Conservation (phyloP, 2,113 vertebrate species). For the Nettapus auritus region DNA sequence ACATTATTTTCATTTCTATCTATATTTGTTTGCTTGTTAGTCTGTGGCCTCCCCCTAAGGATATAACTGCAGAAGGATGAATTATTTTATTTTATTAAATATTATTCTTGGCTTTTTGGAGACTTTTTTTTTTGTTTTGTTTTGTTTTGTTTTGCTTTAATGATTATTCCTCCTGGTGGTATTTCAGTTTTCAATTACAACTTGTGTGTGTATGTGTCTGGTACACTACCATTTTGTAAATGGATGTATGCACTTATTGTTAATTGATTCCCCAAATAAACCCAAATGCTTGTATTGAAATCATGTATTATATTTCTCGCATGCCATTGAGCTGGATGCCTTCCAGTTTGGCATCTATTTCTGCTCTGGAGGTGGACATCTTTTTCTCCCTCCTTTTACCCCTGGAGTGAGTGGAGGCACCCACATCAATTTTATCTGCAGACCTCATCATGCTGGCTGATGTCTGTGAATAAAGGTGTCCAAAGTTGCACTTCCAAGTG, state of each 20-base stretch:
- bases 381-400: slow-evolving; percentile 10
- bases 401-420: not conserved
- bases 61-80: slow-evolving; percentile 71
- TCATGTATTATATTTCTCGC: slow-evolving; percentile 65
- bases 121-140: not conserved
- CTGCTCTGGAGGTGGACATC: not conserved
- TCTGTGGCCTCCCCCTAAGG: slow-evolving; percentile 55
- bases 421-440: not conserved
- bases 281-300: slow-evolving; percentile 69
- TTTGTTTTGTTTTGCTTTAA: slow-evolving; percentile 63
- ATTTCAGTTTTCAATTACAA: slow-evolving; percentile 81
- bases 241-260: slow-evolving; percentile 75
- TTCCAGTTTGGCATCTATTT: slow-evolving; percentile 53
- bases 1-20: slow-evolving; percentile 67
- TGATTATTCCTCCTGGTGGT: slow-evolving; percentile 77
- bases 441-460: not conserved
- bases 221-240: slow-evolving; percentile 76
- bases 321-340: slow-evolving; percentile 66
- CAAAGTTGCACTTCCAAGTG: not conserved
- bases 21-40: slow-evolving; percentile 72
- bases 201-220: slow-evolving; percentile 56
- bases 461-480: not conserved
- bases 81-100: slow-evolving; percentile 79
- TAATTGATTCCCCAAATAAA: slow-evolving; percentile 76
- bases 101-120: slow-evolving; percentile 77